A percentile compares a stretch with the other conserved stretches of the same genome.
These are phyloP conservation scores for Alentia gelatinosa DNA, from an alignment of 2,888 invertebrate genomes.

Conservation along the genomic window DNA sequence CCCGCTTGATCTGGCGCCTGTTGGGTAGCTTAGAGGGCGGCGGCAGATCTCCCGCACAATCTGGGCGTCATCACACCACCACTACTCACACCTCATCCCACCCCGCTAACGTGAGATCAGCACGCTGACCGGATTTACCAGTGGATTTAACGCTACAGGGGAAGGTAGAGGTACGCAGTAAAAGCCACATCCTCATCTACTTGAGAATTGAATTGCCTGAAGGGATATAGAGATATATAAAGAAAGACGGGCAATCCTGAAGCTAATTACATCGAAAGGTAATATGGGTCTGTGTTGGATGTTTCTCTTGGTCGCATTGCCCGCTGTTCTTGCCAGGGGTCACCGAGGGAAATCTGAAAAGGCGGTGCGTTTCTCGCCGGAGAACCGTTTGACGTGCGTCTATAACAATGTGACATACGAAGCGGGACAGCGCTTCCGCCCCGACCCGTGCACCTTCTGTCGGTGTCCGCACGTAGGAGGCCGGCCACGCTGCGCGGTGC, in stretches of 20 bases:
- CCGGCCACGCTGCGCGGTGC: constrained; percentile 55
- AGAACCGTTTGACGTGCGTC: neutral
- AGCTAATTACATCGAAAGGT: neutral
- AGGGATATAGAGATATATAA: neutral
- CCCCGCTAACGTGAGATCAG: no score
- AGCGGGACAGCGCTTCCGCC: constrained; percentile 57
- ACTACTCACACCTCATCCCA: no score
- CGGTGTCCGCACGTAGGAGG: constrained; percentile 60
- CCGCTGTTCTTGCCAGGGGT: neutral
- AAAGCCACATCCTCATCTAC: no score
- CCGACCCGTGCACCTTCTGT: constrained; percentile 60
- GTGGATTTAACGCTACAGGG: no score
- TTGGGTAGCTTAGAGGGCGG: no score
- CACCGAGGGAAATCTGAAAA: neutral
- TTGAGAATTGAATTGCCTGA: no score
- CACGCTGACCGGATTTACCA: no score
- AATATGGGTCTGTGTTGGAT: neutral
- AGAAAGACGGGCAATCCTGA: neutral
- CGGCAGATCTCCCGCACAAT: no score
- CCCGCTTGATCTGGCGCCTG: no score
- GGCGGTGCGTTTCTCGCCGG: constrained; percentile 6
- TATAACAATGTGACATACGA: constrained; percentile 38
- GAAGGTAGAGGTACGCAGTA: no score
- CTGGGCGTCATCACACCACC: no score
- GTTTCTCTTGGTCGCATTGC: neutral